Conservation (phyloP, 2,113 vertebrate species). For the Alces alces region DNA sequence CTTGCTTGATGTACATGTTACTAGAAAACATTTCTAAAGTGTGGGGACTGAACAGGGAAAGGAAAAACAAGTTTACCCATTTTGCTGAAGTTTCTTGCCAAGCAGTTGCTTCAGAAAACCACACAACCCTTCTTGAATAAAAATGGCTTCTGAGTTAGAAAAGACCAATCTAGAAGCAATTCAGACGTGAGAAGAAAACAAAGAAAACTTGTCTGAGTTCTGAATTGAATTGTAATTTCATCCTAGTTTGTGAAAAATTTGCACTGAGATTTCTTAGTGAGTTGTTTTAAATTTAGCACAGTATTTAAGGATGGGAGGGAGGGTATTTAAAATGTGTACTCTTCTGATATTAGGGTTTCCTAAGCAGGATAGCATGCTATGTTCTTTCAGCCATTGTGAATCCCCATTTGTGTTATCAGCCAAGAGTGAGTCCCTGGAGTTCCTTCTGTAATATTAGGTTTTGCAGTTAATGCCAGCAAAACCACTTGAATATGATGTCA, state of each 20-base stretch:
- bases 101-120: slow-evolving; percentile 31
- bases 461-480: slow-evolving; percentile 38
- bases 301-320: neutral
- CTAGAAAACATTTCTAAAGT: neutral
- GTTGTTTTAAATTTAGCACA: slow-evolving; percentile 36
- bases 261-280: neutral
- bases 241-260: neutral
- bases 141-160: slow-evolving; percentile 14
- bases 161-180: slow-evolving; percentile 17
- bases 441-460: slow-evolving; percentile 18
- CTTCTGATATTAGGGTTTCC: neutral
- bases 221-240: slow-evolving; percentile 22
- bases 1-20: neutral
- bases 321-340: neutral
- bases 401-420: neutral
- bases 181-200: slow-evolving; percentile 38
- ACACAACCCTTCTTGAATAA: slow-evolving; percentile 12
- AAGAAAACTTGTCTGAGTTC: slow-evolving; percentile 20
- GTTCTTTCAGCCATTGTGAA: neutral
- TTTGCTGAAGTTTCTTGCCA: neutral
- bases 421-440: slow-evolving; percentile 39
- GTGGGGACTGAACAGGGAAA: neutral
- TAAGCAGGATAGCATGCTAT: neutral
- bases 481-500: slow-evolving; percentile 57
- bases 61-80: neutral